phyloP scores from a whole-genome alignment of 2,888 invertebrate species.

The Ornithoptera priamus region DNA sequence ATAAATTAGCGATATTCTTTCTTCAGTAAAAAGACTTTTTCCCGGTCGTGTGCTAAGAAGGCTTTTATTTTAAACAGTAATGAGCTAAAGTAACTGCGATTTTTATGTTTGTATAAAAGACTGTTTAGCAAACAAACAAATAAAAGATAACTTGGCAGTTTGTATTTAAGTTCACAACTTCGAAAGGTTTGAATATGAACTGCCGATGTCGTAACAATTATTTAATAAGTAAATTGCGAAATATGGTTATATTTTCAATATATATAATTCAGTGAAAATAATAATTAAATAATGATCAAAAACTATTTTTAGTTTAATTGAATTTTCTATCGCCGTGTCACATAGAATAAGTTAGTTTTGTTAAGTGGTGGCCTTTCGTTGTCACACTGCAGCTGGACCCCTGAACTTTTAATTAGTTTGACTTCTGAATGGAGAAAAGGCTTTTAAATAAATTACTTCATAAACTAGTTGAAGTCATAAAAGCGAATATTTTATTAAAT shows the following conservation, averaged over 20 bases:
- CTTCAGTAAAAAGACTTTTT: no score
- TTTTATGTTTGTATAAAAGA: no score
- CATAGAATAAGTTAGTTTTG: slow-evolving; percentile 8
- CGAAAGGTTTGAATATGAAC: no score
- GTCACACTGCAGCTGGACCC: not conserved
- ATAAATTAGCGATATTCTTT: no score
- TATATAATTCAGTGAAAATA: not conserved
- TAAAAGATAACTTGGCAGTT: no score
- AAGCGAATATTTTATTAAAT: not conserved
- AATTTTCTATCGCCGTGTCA: slow-evolving; percentile 3
- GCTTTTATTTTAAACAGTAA: no score
- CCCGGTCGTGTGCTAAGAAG: no score
- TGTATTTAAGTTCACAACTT: no score
- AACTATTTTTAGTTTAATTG: not conserved
- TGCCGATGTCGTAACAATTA: no score
- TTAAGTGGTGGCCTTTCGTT: slow-evolving; percentile 4
- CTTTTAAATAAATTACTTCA: slow-evolving; percentile 1
- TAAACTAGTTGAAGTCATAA: not conserved
- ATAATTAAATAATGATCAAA: not conserved
- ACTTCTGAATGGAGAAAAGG: not conserved
- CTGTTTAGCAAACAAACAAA: not conserved
- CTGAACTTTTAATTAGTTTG: slow-evolving; percentile 10
- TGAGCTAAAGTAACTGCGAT: no score
- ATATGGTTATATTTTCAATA: not conserved
- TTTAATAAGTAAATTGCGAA: not conserved